Evolutionary conservation across 2,888 invertebrate genomes (phyloP).

Genomic region (Gortyna flavago): DNA sequence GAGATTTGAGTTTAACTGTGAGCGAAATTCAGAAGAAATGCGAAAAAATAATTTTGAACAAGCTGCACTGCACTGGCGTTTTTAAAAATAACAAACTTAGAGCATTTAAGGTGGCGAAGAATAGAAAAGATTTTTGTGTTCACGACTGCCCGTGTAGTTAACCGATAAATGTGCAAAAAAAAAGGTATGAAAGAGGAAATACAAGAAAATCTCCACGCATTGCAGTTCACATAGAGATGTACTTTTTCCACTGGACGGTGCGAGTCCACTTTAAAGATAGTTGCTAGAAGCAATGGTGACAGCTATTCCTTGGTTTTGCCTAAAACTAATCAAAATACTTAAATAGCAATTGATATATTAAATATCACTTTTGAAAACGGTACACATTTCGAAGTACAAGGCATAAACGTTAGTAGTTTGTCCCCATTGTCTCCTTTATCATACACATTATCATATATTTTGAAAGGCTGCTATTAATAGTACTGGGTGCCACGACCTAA

Average conservation of each 20-base stretch:
- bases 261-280: neutral
- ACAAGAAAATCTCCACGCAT: neutral
- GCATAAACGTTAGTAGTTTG: constrained; percentile 46
- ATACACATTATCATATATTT: constrained; percentile 62
- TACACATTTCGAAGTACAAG: constrained; percentile 39
- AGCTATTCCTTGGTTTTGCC: neutral
- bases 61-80: neutral
- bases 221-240: neutral
- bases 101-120: neutral
- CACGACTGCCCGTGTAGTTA: neutral
- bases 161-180: neutral
- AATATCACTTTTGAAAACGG: constrained; percentile 25
- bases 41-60: neutral
- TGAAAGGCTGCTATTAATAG: constrained; percentile 63
- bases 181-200: neutral
- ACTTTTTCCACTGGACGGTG: neutral
- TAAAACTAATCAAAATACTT: neutral
- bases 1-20: neutral
- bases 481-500: constrained; percentile 52
- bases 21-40: neutral
- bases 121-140: neutral
- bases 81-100: neutral
- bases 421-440: constrained; percentile 62
- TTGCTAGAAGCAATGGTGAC: neutral
- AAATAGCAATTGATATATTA: constrained; percentile 12